Percentiles rank a stretch among this genome's conserved stretches.
phyloP scores from a whole-genome alignment of 1,140 invertebrate genomes.

The Ganaspis sp. region DNA sequence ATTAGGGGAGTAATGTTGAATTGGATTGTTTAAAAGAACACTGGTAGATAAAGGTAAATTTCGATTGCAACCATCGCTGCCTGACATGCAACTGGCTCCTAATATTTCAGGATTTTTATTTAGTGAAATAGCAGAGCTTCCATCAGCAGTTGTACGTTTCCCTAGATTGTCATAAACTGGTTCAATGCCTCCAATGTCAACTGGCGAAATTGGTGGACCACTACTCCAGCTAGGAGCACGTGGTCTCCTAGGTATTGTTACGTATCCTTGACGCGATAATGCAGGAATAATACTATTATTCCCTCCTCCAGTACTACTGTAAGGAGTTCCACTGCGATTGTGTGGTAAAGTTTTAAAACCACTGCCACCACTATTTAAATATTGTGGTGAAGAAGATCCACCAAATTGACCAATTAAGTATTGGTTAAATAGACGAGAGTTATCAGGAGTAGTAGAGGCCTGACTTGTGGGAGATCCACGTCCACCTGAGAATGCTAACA shows the following conservation, averaged over 20 bases:
- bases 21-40: constrained; percentile 58
- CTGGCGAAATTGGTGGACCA: constrained; percentile 78
- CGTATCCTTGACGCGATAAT: constrained; percentile 85
- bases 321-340: constrained; percentile 84
- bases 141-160: constrained; percentile 88
- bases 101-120: constrained; percentile 78
- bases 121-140: constrained; percentile 86
- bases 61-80: constrained; percentile 45
- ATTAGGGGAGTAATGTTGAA: constrained; percentile 64
- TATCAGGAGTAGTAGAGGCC: constrained; percentile 86
- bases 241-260: constrained; percentile 89
- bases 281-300: constrained; percentile 78
- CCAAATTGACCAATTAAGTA: constrained; percentile 67
- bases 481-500: constrained; percentile 84
- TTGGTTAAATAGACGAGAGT: constrained; percentile 76
- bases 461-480: constrained; percentile 80
- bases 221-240: constrained; percentile 88
- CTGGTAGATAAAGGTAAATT: constrained; percentile 78
- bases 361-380: constrained; percentile 53
- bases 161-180: constrained; percentile 91
- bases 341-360: constrained; percentile 84
- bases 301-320: constrained; percentile 71
- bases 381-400: constrained; percentile 60
- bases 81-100: constrained; percentile 65
- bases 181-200: constrained; percentile 77